Evolutionary conservation across 37 sponge, comb jelly and placozoan species (phyloP).

Genomic region (Ianthella basta): DNA sequence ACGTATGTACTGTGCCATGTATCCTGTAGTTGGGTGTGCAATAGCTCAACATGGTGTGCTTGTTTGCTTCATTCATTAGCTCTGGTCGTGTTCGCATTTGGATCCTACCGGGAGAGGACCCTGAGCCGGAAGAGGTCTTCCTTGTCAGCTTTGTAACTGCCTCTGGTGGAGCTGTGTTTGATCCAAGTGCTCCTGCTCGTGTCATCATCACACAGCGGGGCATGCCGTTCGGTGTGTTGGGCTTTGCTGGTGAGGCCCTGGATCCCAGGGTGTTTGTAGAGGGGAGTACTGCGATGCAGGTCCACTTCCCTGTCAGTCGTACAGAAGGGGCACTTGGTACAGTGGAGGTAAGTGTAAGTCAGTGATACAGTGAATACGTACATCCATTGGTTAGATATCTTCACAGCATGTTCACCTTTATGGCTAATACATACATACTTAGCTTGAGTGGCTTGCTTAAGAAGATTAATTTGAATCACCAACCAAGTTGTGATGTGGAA

Average conservation of each 20-base stretch:
- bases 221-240: slow-evolving; percentile 69
- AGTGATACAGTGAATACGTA: too few species aligned
- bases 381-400: too few species aligned
- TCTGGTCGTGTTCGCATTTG: slow-evolving; percentile 41
- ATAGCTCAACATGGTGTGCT: too few species aligned
- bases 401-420: too few species aligned
- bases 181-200: slow-evolving; percentile 7
- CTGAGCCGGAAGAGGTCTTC: slow-evolving; percentile 67
- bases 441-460: too few species aligned
- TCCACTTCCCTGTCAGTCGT: slow-evolving; percentile 57
- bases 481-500: too few species aligned
- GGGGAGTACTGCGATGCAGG: neutral
- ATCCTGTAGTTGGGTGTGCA: too few species aligned
- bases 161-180: slow-evolving; percentile 65
- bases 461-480: too few species aligned
- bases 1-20: neutral
- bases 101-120: slow-evolving; percentile 54
- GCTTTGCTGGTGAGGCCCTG: slow-evolving; percentile 74
- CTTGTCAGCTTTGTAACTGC: slow-evolving; percentile 47
- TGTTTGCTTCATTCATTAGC: slow-evolving; percentile 4
- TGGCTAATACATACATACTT: too few species aligned
- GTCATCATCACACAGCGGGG: slow-evolving; percentile 62
- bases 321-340: slow-evolving; percentile 23
- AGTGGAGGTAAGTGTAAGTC: neutral
- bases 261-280: slow-evolving; percentile 38